These are phyloP conservation scores for Lottia scabra DNA, from an alignment of 2,888 invertebrate genomes.

Conservation along the genomic window DNA sequence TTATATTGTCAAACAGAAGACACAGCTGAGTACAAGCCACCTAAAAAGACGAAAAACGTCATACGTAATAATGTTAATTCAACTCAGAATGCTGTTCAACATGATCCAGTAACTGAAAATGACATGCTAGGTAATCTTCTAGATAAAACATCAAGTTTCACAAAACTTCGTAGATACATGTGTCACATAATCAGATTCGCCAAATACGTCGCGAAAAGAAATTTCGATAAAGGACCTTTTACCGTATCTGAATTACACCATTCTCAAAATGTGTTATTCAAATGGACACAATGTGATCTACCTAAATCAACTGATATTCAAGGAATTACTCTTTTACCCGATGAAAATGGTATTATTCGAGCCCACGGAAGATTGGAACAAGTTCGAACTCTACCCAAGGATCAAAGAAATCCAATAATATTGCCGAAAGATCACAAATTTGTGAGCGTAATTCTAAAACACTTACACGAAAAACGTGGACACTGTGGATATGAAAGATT, in stretches of 20 bases:
- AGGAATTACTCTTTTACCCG: no score
- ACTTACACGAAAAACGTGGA: background rate
- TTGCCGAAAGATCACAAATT: no score
- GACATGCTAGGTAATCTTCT: background rate
- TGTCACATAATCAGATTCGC: background rate
- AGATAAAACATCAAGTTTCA: background rate
- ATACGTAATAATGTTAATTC: no score
- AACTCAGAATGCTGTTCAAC: no score
- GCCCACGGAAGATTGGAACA: no score
- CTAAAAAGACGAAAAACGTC: no score
- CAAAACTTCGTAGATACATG: background rate
- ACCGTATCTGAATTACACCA: background rate
- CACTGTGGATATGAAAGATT: background rate
- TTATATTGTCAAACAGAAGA: no score
- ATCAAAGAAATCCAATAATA: no score
- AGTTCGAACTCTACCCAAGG: no score
- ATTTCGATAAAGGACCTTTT: background rate
- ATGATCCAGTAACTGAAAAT: no score
- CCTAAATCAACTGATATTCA: background rate
- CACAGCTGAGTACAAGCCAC: no score
- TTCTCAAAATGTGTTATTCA: constrained; percentile 2
- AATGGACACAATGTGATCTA: background rate
- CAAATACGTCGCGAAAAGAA: background rate
- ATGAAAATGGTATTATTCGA: no score
- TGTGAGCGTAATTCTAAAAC: background rate